Evolutionary conservation across 2,888 invertebrate genomes (phyloP).

Genomic region (Synergus japonicus): DNA sequence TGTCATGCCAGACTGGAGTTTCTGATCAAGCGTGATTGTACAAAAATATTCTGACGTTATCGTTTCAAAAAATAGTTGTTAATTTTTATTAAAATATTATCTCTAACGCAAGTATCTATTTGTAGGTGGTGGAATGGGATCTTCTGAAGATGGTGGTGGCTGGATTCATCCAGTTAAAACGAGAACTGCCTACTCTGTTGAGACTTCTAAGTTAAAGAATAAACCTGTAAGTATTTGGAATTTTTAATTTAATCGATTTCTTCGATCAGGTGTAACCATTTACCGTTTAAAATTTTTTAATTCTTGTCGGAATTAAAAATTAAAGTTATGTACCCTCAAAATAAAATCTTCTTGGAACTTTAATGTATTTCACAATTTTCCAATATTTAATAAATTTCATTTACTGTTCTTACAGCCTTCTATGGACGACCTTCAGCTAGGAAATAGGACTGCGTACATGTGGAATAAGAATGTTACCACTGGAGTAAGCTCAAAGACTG

Average conservation of each 20-base stretch:
- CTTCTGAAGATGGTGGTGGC: constrained; percentile 70
- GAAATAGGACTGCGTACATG: constrained; percentile 74
- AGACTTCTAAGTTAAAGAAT: constrained; percentile 78
- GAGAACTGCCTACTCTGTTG: constrained; percentile 74
- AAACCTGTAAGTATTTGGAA: constrained; percentile 75
- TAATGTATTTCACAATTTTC: neutral
- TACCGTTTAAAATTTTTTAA: too few relatives aligned
- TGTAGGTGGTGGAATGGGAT: constrained; percentile 65
- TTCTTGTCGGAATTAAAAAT: too few relatives aligned
- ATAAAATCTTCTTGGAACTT: too few relatives aligned
- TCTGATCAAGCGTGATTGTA: constrained; percentile 61
- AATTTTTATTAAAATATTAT: neutral
- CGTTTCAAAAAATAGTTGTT: neutral
- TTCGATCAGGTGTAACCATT: neutral
- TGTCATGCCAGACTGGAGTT: constrained; percentile 67
- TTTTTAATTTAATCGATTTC: constrained; percentile 19
- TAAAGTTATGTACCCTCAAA: too few relatives aligned
- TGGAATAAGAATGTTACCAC: constrained; percentile 60
- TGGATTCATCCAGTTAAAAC: constrained; percentile 69
- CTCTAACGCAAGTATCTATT: constrained; percentile 1
- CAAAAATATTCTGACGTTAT: constrained; percentile 57
- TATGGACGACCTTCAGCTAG: constrained; percentile 77
- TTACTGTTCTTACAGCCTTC: constrained; percentile 70
- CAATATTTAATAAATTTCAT: constrained; percentile 1
- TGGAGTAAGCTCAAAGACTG: constrained; percentile 64